Evolutionary conservation across 1,140 invertebrate species (phyloP).

Genomic region (Nasonia giraulti): DNA sequence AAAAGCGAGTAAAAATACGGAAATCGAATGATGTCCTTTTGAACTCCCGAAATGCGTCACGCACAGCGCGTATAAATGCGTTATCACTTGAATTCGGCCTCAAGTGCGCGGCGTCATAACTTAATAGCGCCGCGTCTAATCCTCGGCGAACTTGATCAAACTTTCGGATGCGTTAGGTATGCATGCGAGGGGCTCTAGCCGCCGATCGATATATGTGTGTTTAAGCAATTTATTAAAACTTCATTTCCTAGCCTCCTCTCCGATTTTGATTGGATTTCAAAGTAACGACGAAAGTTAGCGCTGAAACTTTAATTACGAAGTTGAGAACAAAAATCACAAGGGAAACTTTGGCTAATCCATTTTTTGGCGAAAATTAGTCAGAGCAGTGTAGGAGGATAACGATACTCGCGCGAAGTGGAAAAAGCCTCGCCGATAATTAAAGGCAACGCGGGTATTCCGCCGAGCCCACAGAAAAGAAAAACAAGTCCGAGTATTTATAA

Average conservation of each 20-base stretch:
- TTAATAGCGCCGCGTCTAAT: slow-evolving; percentile 32
- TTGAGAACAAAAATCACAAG: background rate
- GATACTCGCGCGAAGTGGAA: no score
- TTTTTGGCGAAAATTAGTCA: background rate
- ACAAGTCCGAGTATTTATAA: background rate
- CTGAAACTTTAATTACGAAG: background rate
- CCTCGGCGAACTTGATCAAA: slow-evolving; percentile 32
- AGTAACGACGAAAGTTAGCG: background rate
- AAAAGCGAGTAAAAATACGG: no score
- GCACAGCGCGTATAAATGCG: background rate
- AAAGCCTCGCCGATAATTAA: background rate
- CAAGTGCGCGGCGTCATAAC: slow-evolving; percentile 19
- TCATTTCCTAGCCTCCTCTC: background rate
- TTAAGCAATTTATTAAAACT: slow-evolving; percentile 42
- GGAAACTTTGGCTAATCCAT: background rate
- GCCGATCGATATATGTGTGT: slow-evolving; percentile 8
- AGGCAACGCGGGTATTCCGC: background rate
- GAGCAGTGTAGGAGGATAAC: no score
- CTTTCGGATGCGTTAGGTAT: background rate
- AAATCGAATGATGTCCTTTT: no score
- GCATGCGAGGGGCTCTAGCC: background rate
- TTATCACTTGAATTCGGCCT: background rate
- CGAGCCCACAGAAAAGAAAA: background rate
- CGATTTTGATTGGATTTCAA: background rate
- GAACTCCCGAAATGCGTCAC: no score